These are phyloP conservation scores for Gouania willdenowi DNA, from an alignment of 2,797 vertebrate species.

Conservation along the genomic window DNA sequence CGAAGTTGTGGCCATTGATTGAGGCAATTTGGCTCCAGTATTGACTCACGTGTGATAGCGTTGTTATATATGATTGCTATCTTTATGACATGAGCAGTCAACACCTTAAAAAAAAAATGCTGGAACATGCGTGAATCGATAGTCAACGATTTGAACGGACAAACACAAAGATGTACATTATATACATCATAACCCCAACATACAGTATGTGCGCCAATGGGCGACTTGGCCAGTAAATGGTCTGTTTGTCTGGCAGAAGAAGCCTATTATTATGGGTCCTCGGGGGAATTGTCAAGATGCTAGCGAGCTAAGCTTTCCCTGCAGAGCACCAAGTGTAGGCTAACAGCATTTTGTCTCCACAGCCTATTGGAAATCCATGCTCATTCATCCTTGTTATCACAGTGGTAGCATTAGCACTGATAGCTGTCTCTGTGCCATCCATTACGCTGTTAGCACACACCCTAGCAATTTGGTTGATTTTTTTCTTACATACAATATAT, in stretches of 20 bases:
- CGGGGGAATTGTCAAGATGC: slow-evolving; percentile 45
- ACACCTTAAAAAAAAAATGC: slow-evolving; percentile 29
- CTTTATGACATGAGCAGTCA: slow-evolving; percentile 26
- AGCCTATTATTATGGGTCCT: slow-evolving; percentile 29
- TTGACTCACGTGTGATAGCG: slow-evolving; percentile 20
- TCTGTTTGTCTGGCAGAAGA: slow-evolving; percentile 55
- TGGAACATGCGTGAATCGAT: slow-evolving; percentile 37
- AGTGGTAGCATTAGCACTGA: slow-evolving; percentile 30
- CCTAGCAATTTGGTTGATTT: too few relatives aligned
- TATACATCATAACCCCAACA: too few relatives aligned
- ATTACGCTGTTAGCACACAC: slow-evolving; percentile 2
- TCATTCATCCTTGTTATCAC: slow-evolving; percentile 34
- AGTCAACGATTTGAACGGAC: slow-evolving; percentile 30
- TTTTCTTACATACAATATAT: too few relatives aligned
- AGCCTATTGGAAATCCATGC: slow-evolving; percentile 57
- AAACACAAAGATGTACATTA: slow-evolving; percentile 10
- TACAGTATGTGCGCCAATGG: slow-evolving; percentile 26
- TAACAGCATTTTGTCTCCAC: slow-evolving; percentile 20
- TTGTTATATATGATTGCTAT: slow-evolving; percentile 25
- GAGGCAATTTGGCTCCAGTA: slow-evolving; percentile 21
- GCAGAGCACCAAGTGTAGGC: slow-evolving; percentile 1
- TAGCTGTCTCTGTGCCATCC: slow-evolving; percentile 2
- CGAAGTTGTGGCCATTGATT: slow-evolving; percentile 33
- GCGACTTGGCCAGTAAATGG: slow-evolving; percentile 30
- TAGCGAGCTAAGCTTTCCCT: slow-evolving; percentile 22